Conservation (phyloP, 2,797 vertebrate species). For the Setipinna tenuifilis region DNA sequence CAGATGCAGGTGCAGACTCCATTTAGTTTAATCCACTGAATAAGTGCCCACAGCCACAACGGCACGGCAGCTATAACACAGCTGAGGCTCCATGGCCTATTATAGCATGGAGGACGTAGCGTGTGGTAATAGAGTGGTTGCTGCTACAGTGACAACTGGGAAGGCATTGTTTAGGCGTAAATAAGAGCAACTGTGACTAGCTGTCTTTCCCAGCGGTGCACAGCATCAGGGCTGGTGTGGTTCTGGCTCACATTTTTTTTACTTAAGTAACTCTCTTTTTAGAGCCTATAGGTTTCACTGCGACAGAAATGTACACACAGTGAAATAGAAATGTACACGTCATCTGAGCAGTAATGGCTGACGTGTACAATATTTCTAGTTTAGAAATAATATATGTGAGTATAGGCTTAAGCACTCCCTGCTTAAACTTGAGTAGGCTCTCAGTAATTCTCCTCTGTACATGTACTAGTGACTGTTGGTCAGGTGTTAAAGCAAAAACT, state of each 20-base stretch:
- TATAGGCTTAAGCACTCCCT: not conserved
- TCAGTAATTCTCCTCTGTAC: too few species aligned
- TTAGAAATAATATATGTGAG: too few species aligned
- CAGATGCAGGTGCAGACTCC: not conserved
- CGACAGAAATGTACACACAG: too few species aligned
- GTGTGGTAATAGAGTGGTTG: constrained; percentile 5
- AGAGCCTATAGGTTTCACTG: not conserved
- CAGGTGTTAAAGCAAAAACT: not conserved
- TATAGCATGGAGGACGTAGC: not conserved
- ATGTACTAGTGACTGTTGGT: not conserved
- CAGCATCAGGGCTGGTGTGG: not conserved
- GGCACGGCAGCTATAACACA: not conserved
- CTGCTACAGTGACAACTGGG: constrained; percentile 12
- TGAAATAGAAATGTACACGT: too few species aligned
- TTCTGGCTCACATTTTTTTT: not conserved
- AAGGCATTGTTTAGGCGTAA: not conserved
- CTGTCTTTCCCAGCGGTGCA: not conserved
- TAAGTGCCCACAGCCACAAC: constrained; percentile 10
- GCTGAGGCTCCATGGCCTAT: constrained; percentile 3
- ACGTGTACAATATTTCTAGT: too few species aligned
- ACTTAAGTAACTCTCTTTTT: not conserved
- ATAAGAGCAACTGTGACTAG: constrained; percentile 11
- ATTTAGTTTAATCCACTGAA: constrained; percentile 23
- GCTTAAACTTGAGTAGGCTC: not conserved
- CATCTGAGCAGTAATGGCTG: too few species aligned